A percentile compares a stretch with the other conserved stretches of the same genome.
phyloP scores from a whole-genome alignment of 1,140 invertebrate genomes.

The Macrosteles quadrilineatus region DNA sequence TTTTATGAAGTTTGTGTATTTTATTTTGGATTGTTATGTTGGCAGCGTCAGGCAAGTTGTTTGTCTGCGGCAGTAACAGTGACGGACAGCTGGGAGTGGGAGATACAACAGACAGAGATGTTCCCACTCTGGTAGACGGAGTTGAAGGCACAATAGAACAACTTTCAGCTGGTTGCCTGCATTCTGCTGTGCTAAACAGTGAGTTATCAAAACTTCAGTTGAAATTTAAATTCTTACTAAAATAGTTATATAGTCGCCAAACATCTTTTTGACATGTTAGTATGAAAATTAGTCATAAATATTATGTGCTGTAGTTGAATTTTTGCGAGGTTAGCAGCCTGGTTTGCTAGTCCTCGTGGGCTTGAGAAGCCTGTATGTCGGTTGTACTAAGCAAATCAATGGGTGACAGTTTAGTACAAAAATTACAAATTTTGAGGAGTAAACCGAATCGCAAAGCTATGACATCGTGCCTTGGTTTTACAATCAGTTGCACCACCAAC shows the following conservation, averaged over 20 bases:
- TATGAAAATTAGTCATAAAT: neutral
- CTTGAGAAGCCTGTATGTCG: too few species aligned
- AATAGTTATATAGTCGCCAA: too few species aligned
- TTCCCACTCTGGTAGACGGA: neutral
- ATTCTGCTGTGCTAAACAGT: conserved; percentile 42
- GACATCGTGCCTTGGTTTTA: too few species aligned
- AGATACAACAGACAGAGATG: conserved; percentile 42
- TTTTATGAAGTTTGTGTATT: neutral
- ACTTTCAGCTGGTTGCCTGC: conserved; percentile 37
- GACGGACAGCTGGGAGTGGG: conserved; percentile 70
- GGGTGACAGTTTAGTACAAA: too few species aligned
- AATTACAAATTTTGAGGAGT: too few species aligned
- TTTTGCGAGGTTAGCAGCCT: neutral
- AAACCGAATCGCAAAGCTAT: too few species aligned
- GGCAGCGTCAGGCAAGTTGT: conserved; percentile 53
- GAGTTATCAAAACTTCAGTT: neutral
- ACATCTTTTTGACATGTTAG: neutral
- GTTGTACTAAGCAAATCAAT: too few species aligned
- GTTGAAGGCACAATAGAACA: neutral
- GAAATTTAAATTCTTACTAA: too few species aligned
- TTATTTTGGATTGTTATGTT: too few species aligned
- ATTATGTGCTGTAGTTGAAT: neutral
- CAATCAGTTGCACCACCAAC: too few species aligned
- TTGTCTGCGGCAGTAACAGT: conserved; percentile 66
- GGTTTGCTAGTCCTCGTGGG: too few species aligned